Conservation (phyloP, 2,888 invertebrate species). For the Sarcophaga variegata region DNA sequence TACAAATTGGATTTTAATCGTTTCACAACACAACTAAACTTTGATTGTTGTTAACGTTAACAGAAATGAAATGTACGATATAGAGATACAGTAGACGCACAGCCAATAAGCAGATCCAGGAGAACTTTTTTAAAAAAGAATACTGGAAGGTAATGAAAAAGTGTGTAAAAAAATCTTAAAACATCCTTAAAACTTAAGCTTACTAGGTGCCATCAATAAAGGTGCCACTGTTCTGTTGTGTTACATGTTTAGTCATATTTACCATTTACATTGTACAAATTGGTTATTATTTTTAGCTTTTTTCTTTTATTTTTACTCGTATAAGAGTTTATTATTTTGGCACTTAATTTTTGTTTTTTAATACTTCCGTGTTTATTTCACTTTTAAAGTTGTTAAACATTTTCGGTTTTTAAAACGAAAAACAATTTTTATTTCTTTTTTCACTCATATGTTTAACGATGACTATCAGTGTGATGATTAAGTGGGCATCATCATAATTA, state of each 20-base stretch:
- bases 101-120: no score
- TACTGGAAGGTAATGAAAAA: no score
- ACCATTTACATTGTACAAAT: conserved; percentile 1
- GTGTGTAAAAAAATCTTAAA: no score
- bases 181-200: no score
- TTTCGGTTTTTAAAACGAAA: background rate
- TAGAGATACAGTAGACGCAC: background rate
- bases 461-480: conserved; percentile 18
- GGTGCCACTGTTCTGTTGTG: no score
- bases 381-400: conserved; percentile 11
- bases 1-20: conserved; percentile 65
- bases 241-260: background rate
- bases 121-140: no score
- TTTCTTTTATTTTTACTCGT: background rate
- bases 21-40: conserved; percentile 31
- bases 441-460: background rate
- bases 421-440: background rate
- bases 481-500: conserved; percentile 9
- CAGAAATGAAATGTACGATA: background rate
- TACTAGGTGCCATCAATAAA: no score
- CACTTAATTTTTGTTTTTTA: conserved; percentile 15
- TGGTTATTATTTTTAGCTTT: background rate
- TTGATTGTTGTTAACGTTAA: conserved; percentile 22
- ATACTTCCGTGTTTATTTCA: conserved; percentile 35
- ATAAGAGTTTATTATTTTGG: conserved; percentile 1